Conservation (phyloP, 2,797 vertebrate genomes). For the Enteromius radiatus region DNA sequence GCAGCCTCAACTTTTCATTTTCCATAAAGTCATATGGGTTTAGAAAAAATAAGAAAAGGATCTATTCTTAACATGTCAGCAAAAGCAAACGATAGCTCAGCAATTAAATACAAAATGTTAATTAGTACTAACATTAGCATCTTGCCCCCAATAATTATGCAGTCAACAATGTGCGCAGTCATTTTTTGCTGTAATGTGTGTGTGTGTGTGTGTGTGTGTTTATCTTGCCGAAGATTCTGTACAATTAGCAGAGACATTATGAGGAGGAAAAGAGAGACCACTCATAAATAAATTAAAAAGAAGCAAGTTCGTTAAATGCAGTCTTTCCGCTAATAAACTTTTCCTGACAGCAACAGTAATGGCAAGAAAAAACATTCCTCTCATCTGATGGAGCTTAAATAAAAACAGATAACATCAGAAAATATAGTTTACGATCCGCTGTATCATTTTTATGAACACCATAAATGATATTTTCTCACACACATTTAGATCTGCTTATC, state of each 20-base stretch:
- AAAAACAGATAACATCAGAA: no score
- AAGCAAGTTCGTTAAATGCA: no score
- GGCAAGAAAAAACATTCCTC: no score
- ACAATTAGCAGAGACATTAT: neutral
- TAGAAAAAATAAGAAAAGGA: neutral
- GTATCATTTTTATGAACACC: no score
- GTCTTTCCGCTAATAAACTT: no score
- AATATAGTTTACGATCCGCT: no score
- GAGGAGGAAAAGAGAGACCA: neutral
- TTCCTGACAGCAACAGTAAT: no score
- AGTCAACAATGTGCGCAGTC: neutral
- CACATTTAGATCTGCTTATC: no score
- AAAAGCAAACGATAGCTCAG: conserved; percentile 1
- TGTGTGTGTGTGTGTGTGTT: neutral
- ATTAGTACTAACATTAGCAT: conserved; percentile 23
- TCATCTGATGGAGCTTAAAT: no score
- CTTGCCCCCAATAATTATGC: conserved; percentile 11
- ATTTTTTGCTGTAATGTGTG: conserved; percentile 6
- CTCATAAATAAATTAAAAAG: neutral
- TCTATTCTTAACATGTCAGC: neutral
- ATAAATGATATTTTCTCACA: no score
- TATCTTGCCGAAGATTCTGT: neutral
- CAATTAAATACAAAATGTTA: conserved; percentile 22
- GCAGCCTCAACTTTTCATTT: neutral
- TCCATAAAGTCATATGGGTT: neutral